These are phyloP conservation scores for Drosophila ananassae DNA, from an alignment of 1,140 invertebrate genomes.

Conservation along the genomic window DNA sequence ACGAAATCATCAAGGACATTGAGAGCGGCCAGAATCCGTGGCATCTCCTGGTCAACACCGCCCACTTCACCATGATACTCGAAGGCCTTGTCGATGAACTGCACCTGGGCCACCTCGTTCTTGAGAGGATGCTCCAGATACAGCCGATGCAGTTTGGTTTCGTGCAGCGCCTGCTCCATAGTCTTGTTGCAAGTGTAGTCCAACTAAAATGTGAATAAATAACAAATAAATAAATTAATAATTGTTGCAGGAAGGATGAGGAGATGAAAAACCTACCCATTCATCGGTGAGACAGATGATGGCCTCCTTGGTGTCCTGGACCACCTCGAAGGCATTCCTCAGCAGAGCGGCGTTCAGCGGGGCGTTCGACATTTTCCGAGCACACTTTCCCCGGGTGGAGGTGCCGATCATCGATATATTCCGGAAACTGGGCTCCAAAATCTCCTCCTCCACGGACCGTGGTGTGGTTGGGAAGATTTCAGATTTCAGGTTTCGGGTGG, in stretches of 20 bases:
- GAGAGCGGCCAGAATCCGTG: constrained; percentile 23
- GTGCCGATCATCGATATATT: not conserved
- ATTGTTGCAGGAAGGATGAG: not conserved
- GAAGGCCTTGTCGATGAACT: not conserved
- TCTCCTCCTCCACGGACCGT: not conserved
- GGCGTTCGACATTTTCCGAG: not conserved
- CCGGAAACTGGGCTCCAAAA: not conserved
- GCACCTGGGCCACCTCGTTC: not conserved
- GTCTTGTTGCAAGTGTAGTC: not conserved
- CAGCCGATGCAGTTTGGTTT: not conserved
- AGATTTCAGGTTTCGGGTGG: not conserved
- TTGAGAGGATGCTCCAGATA: constrained; percentile 39
- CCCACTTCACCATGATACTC: not conserved
- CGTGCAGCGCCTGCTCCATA: rapidly evolving
- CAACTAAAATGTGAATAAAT: not conserved
- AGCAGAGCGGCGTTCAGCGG: not conserved
- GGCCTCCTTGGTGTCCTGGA: constrained; percentile 1
- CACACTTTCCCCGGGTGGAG: not conserved
- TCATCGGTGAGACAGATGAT: constrained; percentile 20
- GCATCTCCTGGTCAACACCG: constrained; percentile 14
- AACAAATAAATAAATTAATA: not conserved
- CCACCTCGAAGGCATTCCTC: not conserved
- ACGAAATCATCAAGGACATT: constrained; percentile 14
- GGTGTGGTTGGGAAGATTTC: not conserved
- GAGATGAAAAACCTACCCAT: constrained; percentile 25